Conservation (phyloP, 2,113 vertebrate species). For the Leucoraja erinaceus region DNA sequence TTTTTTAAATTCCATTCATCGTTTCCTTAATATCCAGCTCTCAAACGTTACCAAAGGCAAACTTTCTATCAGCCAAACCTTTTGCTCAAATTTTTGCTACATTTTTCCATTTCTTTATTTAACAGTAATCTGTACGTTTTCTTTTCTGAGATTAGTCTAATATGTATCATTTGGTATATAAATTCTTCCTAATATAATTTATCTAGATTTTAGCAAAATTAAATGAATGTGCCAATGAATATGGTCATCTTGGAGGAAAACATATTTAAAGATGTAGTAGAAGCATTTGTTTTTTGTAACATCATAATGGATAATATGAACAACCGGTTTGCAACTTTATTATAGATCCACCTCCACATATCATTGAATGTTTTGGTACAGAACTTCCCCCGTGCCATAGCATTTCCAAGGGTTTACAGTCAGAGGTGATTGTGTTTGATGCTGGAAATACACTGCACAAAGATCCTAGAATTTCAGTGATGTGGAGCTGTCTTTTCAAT, state of each 20-base stretch:
- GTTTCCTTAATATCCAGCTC: not conserved
- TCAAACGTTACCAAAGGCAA: not conserved
- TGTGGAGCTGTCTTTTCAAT: no score
- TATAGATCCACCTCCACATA: not conserved
- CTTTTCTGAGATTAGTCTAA: not conserved
- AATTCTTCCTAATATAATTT: not conserved
- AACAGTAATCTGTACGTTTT: not conserved
- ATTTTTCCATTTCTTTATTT: not conserved
- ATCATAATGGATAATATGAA: not conserved
- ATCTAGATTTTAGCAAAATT: not conserved
- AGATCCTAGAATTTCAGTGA: no score
- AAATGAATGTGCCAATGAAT: not conserved
- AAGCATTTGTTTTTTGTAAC: not conserved
- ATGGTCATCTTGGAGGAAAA: not conserved
- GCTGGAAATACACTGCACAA: no score
- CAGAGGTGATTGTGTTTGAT: no score
- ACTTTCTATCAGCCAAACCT: not conserved
- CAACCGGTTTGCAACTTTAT: not conserved
- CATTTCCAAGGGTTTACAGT: no score
- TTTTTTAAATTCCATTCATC: not conserved
- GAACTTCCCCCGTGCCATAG: not conserved
- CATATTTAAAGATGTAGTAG: not conserved
- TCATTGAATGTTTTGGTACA: not conserved
- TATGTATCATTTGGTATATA: not conserved
- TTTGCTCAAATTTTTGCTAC: not conserved